Base-by-base conservation (phyloP, 2,888 invertebrate genomes). In the Elmis aenea region DNA sequence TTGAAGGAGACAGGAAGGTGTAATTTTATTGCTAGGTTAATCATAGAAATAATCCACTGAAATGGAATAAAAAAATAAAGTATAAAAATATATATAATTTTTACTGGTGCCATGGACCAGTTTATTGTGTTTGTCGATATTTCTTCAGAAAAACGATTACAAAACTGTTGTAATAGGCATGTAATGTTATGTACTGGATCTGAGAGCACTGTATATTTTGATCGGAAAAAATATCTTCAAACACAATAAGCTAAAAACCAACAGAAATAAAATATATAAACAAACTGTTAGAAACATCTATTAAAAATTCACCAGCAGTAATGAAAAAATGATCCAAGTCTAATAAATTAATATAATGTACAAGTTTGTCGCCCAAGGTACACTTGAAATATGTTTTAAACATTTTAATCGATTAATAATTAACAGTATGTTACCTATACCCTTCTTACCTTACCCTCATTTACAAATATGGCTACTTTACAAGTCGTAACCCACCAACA, bases 351-450 rank as follows among this genome's bases (percentile, higher is more conserved):
- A 42, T 42, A 52, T 54, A 55, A 55, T 55, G 49, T 55, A 55
- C 55, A 55, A 45, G 43, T 52, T 51, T 51, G 48, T 51, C 48
- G 50, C 50, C 53, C 51, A 52, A 55, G 55, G 55, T 55, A 55
- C 55, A 48, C 44, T 45, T 47, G 45, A 40, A 44, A 46, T 40
- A 50, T 53, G 52, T 53, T 46, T 47, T 42, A 55, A 55, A 52
- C 53, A 50, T 48, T 49, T 46, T 34, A 50, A 49, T 49, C 48
- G 48, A 43, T 52, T 50, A 55, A 54, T 51, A 54, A 57, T 56
- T 57, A 57, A 56, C 57, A 57, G 54, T 57, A 56, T 51, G 44
- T 50, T 52, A 54, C 54, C 54, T 40, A 51, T 55, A 55, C 57
- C 57, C 55, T 54, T 41, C 41, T 38, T 54, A 52, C 52, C 52